Percentiles rank a stretch among this genome's conserved stretches.
These are phyloP conservation scores for Lycorma delicatula DNA, from an alignment of 1,140 invertebrate genomes.

Conservation along the genomic window DNA sequence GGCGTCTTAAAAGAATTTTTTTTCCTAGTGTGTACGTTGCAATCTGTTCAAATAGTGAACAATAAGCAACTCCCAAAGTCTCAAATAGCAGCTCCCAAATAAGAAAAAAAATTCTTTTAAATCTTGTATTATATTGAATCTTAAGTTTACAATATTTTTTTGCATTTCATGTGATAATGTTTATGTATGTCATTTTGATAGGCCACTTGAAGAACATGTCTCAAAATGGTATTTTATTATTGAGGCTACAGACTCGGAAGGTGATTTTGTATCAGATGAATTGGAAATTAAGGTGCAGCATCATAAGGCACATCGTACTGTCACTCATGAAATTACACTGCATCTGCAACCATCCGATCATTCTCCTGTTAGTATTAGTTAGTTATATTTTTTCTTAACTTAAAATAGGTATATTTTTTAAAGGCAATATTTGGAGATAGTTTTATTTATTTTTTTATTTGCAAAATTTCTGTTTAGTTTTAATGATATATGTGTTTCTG, in stretches of 20 bases:
- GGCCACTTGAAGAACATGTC: conserved; percentile 74
- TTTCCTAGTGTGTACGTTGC: too few species aligned
- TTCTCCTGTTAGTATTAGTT: not conserved
- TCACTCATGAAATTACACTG: conserved; percentile 74
- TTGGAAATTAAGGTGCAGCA: conserved; percentile 76
- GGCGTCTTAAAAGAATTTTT: too few species aligned
- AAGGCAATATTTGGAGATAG: too few species aligned
- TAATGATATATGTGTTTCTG: too few species aligned
- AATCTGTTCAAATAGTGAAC: too few species aligned
- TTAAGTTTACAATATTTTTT: too few species aligned
- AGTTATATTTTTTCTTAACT: not conserved
- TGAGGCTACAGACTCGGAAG: conserved; percentile 66
- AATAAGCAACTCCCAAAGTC: too few species aligned
- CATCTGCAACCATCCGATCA: conserved; percentile 10
- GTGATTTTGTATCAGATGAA: conserved; percentile 54
- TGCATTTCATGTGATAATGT: too few species aligned
- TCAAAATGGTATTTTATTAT: conserved; percentile 75
- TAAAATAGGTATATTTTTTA: not conserved
- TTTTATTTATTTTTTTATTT: too few species aligned
- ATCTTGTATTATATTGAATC: not conserved
- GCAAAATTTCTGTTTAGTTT: too few species aligned
- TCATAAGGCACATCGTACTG: conserved; percentile 59
- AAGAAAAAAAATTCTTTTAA: too few species aligned
- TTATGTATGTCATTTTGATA: conserved; percentile 35
- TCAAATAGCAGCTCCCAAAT: too few species aligned